Evolutionary conservation across 1,140 invertebrate genomes (phyloP), one percentile per base, ranked within the genome.

Genomic region (Drosophila yakuba): DNA sequence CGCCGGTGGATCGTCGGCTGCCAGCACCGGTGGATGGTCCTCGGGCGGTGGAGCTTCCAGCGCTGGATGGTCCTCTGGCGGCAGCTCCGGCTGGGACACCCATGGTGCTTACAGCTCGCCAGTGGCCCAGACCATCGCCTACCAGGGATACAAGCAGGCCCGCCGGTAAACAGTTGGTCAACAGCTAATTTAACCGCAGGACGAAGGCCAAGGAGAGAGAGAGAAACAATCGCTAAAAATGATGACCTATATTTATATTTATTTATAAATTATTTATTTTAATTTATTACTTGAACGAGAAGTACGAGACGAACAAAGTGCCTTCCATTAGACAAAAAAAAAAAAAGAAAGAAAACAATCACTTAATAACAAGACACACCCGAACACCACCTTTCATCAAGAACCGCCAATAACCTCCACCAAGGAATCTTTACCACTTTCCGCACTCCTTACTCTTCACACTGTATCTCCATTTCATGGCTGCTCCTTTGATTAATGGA

Each of bases 41-140:
- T 92, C 90, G 17, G 90, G 86, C 45, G 84, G 81, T 48, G 88
- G 89, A 15, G 51, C 81, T n/a, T 72, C 80, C 41, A 71, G 52
- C 60, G 76, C 69, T 47, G 90, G 91, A 51, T 91, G 84, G 76
- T 90, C 78, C 44, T 90, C 84, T 38, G 80, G 81, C 45, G 80
- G 81, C 62, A 85, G 51, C 77, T 74, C 71, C 32, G 92, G 92
- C 74, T 92, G 91, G 91, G 91, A 92, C 56, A 44, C 89, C 67
- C 92, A 93, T 48, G 92, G 92, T 44, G 86, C 93, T 64, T 92
- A 93, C 86, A 92, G 91, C 67, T 83, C 91, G 12, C 93, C 91
- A 17, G 90, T 92, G 51, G 93, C 92, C 23, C 93, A 93, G 79
- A 90, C 92, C 36, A 83, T 93, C 38, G 93, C 93, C 57, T 93